Percentiles rank a stretch among this genome's conserved stretches.
Conservation (phyloP, 2,888 invertebrate genomes). For the Hyposoter dolosus region DNA sequence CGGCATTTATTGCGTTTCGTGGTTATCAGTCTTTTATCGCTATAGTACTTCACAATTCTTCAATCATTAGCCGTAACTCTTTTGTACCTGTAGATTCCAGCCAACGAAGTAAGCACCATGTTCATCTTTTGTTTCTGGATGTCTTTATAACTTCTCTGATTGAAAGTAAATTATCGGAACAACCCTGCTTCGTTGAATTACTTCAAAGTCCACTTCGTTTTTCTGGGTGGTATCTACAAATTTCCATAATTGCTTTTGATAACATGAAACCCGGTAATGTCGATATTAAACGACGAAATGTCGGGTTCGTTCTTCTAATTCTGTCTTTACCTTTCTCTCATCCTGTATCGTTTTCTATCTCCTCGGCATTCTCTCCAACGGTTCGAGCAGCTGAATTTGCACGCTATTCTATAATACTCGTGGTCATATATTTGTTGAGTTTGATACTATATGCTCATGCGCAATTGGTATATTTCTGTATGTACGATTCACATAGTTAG, state of each 20-base stretch:
- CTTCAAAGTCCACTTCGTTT: background rate
- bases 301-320: conserved; percentile 74
- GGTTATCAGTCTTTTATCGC: background rate
- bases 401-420: conserved; percentile 16
- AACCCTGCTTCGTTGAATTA: background rate
- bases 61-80: background rate
- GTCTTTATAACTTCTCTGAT: background rate
- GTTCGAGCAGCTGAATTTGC: conserved; percentile 21
- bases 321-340: conserved; percentile 73
- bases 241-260: conserved; percentile 46
- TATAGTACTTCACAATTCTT: background rate
- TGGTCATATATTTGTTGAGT: conserved; percentile 1
- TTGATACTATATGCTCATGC: conserved; percentile 10
- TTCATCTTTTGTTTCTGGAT: background rate
- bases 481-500: conserved; percentile 35
- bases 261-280: conserved; percentile 73
- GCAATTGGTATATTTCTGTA: conserved; percentile 25
- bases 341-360: conserved; percentile 71
- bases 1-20: background rate
- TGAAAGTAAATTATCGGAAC: background rate
- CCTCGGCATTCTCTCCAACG: conserved; percentile 58
- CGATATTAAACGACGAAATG: conserved; percentile 65
- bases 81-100: background rate
- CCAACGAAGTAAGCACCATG: too few species aligned
- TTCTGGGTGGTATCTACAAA: conserved; percentile 16